Conservation (phyloP, 2,797 vertebrate species). For the Hyperoplus immaculatus region DNA sequence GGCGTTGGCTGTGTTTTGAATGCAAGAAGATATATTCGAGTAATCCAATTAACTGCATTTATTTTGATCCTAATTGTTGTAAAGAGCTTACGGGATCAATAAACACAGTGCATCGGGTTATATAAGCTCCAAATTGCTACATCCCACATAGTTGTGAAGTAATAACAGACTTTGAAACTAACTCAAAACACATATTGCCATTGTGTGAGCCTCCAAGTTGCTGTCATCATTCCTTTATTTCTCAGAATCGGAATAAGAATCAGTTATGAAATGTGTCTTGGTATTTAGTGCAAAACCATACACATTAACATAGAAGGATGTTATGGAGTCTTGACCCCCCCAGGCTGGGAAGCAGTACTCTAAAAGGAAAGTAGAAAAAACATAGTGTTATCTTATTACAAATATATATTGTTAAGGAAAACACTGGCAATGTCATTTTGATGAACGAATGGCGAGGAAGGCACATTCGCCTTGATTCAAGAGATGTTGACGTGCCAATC, state of each 20-base stretch:
- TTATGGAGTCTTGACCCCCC: neutral
- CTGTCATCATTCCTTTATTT: neutral
- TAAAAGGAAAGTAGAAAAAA: neutral
- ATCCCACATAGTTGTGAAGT: conserved; percentile 32
- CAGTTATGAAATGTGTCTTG: too few relatives aligned
- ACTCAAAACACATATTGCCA: conserved; percentile 9
- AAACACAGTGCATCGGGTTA: conserved; percentile 35
- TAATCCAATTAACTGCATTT: conserved; percentile 46
- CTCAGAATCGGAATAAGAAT: too few relatives aligned
- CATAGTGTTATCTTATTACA: too few relatives aligned
- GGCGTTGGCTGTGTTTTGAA: conserved; percentile 32
- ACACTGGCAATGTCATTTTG: neutral
- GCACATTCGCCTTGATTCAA: conserved; percentile 1
- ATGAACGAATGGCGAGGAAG: neutral
- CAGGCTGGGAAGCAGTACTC: neutral
- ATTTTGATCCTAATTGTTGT: conserved; percentile 28
- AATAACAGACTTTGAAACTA: conserved; percentile 45
- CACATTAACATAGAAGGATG: neutral
- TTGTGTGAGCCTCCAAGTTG: neutral
- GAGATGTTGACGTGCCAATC: neutral
- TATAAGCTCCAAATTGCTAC: conserved; percentile 32
- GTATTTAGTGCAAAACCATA: too few relatives aligned
- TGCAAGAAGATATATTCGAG: conserved; percentile 27
- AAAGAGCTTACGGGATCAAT: conserved; percentile 52
- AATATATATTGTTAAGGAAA: neutral